Percentiles rank a stretch among this genome's conserved stretches.
These are phyloP conservation scores for Spea hammondii DNA, from an alignment of 2,797 vertebrate species.

Conservation along the genomic window DNA sequence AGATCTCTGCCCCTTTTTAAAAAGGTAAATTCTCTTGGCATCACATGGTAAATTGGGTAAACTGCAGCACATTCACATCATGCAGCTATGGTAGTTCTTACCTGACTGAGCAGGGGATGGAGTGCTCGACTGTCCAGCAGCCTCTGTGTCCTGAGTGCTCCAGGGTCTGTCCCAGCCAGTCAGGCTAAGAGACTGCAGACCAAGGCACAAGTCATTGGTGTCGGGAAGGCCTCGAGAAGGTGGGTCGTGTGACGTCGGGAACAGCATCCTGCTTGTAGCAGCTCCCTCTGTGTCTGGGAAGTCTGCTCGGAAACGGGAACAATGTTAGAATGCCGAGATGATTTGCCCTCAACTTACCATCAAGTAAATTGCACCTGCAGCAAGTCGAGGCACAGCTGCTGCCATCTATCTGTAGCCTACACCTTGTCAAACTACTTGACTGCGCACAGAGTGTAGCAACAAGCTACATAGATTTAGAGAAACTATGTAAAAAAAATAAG, in stretches of 20 bases:
- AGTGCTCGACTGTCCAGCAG: constrained; percentile 79
- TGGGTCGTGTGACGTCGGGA: constrained; percentile 87
- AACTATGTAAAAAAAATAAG: neutral
- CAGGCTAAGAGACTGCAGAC: constrained; percentile 92
- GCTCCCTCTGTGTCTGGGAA: constrained; percentile 84
- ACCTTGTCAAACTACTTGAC: neutral
- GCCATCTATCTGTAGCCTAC: constrained; percentile 65
- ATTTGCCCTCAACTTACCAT: constrained; percentile 25
- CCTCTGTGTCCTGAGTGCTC: constrained; percentile 90
- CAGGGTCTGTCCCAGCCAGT: constrained; percentile 94
- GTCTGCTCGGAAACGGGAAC: constrained; percentile 73
- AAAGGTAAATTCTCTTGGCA: no score
- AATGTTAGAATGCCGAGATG: constrained; percentile 57
- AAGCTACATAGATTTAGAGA: neutral
- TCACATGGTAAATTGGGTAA: no score
- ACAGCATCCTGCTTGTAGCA: constrained; percentile 93
- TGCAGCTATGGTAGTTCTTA: constrained; percentile 64
- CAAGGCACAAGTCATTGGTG: constrained; percentile 91
- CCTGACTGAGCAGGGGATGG: constrained; percentile 72
- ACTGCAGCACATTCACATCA: no score
- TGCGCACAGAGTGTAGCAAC: neutral
- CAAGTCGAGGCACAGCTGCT: constrained; percentile 50
- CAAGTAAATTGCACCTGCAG: neutral
- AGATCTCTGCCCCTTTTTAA: no score
- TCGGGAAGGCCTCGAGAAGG: constrained; percentile 80